These are phyloP conservation scores for Trichonephila clavipes DNA, from an alignment of 1,140 invertebrate genomes.

Conservation along the genomic window DNA sequence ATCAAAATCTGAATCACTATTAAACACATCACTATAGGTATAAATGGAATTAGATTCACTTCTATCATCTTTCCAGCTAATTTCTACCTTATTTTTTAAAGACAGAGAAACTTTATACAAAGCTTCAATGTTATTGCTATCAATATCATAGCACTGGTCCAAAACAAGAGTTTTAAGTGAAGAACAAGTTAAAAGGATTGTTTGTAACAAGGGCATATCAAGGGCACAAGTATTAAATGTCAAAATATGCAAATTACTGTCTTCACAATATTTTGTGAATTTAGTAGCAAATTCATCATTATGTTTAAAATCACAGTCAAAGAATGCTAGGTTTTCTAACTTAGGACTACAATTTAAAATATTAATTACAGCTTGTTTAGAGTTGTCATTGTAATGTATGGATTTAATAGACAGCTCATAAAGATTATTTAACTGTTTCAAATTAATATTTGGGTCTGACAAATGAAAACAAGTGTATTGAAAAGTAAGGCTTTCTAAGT, in stretches of 20 bases:
- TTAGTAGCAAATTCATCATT: background rate
- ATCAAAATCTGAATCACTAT: background rate
- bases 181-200: background rate
- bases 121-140: background rate
- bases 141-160: background rate
- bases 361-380: background rate
- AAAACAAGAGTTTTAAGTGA: background rate
- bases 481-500: background rate
- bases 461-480: background rate
- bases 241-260: background rate
- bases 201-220: background rate
- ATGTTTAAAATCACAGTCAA: background rate
- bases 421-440: background rate
- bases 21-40: background rate
- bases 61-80: background rate
- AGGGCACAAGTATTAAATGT: background rate
- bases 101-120: background rate
- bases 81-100: background rate
- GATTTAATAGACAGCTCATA: background rate
- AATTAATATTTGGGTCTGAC: background rate
- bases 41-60: slow-evolving; percentile 4
- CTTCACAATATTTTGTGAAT: background rate
- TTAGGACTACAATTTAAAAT: slow-evolving; percentile 9
- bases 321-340: background rate
- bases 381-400: background rate